Evolutionary conservation across 2,797 vertebrate species (phyloP), one percentile per base, ranked within the genome.

Genomic region (Sitta carolinensis): DNA sequence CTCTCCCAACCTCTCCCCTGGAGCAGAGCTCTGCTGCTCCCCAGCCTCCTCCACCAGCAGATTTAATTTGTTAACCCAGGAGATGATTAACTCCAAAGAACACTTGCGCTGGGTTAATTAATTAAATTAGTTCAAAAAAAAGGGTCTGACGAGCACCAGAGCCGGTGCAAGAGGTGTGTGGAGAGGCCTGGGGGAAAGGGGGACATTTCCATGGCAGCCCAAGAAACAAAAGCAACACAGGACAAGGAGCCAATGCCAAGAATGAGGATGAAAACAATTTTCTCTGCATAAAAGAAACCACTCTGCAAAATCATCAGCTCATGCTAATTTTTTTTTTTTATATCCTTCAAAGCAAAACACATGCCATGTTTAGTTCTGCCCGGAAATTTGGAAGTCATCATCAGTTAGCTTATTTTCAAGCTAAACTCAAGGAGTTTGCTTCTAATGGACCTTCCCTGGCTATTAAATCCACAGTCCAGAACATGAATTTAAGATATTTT

Each of bases 141-240:
- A 84, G 79, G 69, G 87, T 68, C 93, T 94, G 95, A 91, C 0
- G 29, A 87, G 91, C 73, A 91, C 68, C 73, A 80, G 93, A 92
- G 85, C 58, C 0, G 0, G 76, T 77, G 73, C 64, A 86, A 77
- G 91, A 96, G 89, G 76, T 73, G 16, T 32, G 26, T 75, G 91
- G 91, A 95, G 89, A 96, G 68, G 73, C 67, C 87, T 92, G 82
- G 91, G 76, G 82, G 84, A 93, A 77, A 91, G 87, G 81, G 95
- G 94, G 96, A 94, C 94, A 96, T 96, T 96, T 95, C 96, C 95
- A 96, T 96, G 90, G 96, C 93, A 95, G 94, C 94, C 83, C 58
- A 67, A 83, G 93, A 94, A 96, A 96, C 95, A 96, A 96, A 93
- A 89, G 89, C 78, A 94, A 94, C 93, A 95, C 92, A 95, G 93